phyloP scores from a whole-genome alignment of 2,888 invertebrate species.

The Carabus problematicus region DNA sequence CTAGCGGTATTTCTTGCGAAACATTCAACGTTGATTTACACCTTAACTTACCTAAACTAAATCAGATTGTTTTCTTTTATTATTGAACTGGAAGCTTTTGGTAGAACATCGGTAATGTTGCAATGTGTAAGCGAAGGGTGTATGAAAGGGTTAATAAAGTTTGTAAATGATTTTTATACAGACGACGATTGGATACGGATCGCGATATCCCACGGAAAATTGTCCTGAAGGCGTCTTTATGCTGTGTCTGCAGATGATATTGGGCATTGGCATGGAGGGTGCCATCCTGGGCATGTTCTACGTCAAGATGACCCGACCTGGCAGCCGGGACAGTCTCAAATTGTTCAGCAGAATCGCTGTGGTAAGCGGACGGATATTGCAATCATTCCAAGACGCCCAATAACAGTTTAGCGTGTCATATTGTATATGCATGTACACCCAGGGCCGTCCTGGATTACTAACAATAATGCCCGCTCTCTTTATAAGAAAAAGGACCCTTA shows the following conservation, averaged over 20 bases:
- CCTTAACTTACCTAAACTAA: background rate
- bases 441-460: too few relatives aligned
- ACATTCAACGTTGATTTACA: too few relatives aligned
- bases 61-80: background rate
- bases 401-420: too few relatives aligned
- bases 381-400: background rate
- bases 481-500: too few relatives aligned
- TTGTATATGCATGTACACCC: too few relatives aligned
- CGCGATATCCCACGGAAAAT: conserved; percentile 79
- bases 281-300: conserved; percentile 64
- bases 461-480: too few relatives aligned
- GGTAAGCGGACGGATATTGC: conserved; percentile 58
- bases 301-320: conserved; percentile 72
- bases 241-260: conserved; percentile 75
- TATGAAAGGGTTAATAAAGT: background rate
- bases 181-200: conserved; percentile 85
- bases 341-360: conserved; percentile 77
- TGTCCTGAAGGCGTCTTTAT: conserved; percentile 85
- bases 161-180: conserved; percentile 54
- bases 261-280: conserved; percentile 64
- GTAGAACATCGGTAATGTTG: too few relatives aligned
- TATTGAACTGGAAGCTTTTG: conserved; percentile 1
- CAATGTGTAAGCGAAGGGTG: background rate
- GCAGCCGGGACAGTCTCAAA: conserved; percentile 53
- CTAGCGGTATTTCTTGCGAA: too few relatives aligned